These are phyloP conservation scores for Dynastes grantii DNA, from an alignment of 2,888 invertebrate genomes.

Conservation along the genomic window DNA sequence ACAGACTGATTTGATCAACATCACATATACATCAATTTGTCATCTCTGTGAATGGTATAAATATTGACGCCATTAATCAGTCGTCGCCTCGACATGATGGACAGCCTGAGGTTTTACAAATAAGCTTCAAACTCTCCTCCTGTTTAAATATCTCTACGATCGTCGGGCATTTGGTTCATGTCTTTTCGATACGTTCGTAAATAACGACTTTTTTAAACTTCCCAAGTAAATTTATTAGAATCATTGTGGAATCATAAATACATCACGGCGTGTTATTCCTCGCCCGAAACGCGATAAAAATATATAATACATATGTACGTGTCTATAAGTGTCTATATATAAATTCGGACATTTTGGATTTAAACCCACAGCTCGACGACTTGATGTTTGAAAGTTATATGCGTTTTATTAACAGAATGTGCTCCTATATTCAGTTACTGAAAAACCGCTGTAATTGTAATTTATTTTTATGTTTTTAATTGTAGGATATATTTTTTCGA, in stretches of 20 bases:
- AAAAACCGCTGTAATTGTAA: constrained; percentile 17
- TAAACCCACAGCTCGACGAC: constrained; percentile 33
- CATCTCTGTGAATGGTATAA: constrained; percentile 65
- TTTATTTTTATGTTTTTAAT: constrained; percentile 13
- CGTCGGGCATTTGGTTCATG: constrained; percentile 59
- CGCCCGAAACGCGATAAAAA: constrained; percentile 46
- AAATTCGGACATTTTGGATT: constrained; percentile 43
- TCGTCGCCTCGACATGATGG: constrained; percentile 63
- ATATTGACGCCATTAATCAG: constrained; percentile 70
- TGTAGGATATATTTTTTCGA: too few species aligned
- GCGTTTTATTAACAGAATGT: constrained; percentile 48
- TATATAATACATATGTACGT: constrained; percentile 43
- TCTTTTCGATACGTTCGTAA: constrained; percentile 60
- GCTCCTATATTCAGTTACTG: constrained; percentile 6
- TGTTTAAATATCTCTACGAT: constrained; percentile 55
- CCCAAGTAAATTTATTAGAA: constrained; percentile 58
- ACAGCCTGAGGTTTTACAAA: constrained; percentile 62
- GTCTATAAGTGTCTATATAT: constrained; percentile 50
- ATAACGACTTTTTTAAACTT: constrained; percentile 57
- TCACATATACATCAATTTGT: constrained; percentile 67
- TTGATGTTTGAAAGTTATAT: constrained; percentile 50
- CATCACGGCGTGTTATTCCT: constrained; percentile 50
- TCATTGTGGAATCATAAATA: constrained; percentile 59
- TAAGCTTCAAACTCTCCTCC: constrained; percentile 56
- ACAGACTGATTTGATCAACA: constrained; percentile 59